Conservation (phyloP, 2,888 invertebrate species). For the Apantesis nais region DNA sequence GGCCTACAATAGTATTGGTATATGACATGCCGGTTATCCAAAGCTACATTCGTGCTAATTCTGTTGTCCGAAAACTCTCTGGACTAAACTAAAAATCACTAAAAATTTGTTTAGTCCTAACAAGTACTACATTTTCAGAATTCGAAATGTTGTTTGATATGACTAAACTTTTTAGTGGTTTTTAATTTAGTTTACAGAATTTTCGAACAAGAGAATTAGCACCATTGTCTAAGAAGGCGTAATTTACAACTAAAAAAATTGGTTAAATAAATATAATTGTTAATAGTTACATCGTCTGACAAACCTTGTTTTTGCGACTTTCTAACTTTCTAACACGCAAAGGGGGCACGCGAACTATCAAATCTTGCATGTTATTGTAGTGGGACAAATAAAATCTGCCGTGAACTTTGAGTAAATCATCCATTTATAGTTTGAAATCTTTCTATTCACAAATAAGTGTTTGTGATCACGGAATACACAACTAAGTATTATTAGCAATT, state of each 20-base stretch:
- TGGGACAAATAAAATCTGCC: neutral
- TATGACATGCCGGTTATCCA: too few species aligned
- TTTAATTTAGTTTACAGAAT: too few species aligned
- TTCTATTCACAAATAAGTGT: neutral
- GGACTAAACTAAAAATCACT: too few species aligned
- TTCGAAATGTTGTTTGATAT: too few species aligned
- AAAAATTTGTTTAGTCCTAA: too few species aligned
- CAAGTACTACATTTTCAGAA: too few species aligned
- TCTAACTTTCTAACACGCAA: neutral
- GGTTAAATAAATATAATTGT: too few species aligned
- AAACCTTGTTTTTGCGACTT: neutral
- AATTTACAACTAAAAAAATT: neutral
- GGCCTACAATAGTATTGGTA: too few species aligned
- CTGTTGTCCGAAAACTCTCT: too few species aligned
- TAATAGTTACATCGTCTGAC: neutral
- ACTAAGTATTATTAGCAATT: neutral
- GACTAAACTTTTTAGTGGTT: too few species aligned
- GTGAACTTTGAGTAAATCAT: neutral
- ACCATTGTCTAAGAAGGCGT: neutral
- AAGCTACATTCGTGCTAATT: too few species aligned
- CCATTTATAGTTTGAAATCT: neutral
- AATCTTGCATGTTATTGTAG: neutral
- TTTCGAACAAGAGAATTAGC: too few species aligned
- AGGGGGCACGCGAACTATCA: neutral
- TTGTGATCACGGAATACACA: neutral